Evolutionary conservation across 2,888 invertebrate species (phyloP).

Genomic region (Prenolepis imparis): DNA sequence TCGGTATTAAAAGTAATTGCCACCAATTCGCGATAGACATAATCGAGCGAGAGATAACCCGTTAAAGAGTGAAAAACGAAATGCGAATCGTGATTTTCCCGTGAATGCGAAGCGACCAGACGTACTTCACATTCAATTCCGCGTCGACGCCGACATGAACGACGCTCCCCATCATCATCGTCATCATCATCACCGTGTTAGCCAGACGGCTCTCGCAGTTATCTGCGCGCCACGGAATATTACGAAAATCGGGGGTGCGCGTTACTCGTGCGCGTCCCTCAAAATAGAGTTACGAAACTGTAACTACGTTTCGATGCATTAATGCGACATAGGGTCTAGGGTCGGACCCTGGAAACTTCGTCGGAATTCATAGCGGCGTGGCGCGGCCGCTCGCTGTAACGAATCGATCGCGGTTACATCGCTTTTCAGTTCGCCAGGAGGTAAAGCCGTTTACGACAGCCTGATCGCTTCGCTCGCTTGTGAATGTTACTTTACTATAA

Average conservation of each 20-base stretch:
- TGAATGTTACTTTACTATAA: conserved; percentile 31
- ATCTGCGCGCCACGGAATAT: conserved; percentile 76
- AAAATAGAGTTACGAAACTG: conserved; percentile 84
- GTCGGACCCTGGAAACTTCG: conserved; percentile 69
- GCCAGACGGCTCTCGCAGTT: conserved; percentile 65
- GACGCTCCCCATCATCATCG: conserved; percentile 48
- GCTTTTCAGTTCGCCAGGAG: conserved; percentile 62
- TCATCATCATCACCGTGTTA: conserved; percentile 60
- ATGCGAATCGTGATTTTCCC: conserved; percentile 67
- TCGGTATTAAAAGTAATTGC: conserved; percentile 31
- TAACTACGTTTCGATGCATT: conserved; percentile 84
- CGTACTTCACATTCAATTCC: conserved; percentile 53
- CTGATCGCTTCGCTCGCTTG: conserved; percentile 20
- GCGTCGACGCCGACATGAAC: conserved; percentile 47
- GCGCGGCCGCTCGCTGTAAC: conserved; percentile 62
- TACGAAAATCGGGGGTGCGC: conserved; percentile 64
- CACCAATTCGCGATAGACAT: conserved; percentile 12
- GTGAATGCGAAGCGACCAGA: conserved; percentile 63
- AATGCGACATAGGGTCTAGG: conserved; percentile 74
- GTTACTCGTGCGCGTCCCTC: conserved; percentile 77
- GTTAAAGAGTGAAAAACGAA: conserved; percentile 28
- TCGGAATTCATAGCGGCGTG: conserved; percentile 69
- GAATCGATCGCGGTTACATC: conserved; percentile 80
- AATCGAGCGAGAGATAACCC: conserved; percentile 29
- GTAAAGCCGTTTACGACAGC: conserved; percentile 40